These are phyloP conservation scores for Brassicogethes aeneus DNA, from an alignment of 2,888 invertebrate genomes.

Conservation along the genomic window DNA sequence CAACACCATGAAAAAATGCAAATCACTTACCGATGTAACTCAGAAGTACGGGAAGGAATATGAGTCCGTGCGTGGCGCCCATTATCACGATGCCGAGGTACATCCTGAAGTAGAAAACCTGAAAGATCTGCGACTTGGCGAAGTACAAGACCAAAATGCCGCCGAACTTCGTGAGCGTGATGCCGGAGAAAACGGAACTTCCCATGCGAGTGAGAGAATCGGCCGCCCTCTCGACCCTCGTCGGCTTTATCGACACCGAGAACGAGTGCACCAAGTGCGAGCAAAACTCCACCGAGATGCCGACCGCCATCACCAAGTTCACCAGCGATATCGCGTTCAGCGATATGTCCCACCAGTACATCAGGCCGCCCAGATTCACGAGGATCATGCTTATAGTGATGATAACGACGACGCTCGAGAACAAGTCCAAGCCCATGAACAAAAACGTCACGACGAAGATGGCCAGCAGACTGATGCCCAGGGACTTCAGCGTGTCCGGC, in stretches of 20 bases:
- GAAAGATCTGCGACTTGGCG: constrained; percentile 95
- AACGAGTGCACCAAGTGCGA: constrained; percentile 94
- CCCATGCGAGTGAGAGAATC: constrained; percentile 87
- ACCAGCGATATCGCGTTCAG: constrained; percentile 96
- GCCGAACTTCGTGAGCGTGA: constrained; percentile 95
- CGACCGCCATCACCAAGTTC: constrained; percentile 95
- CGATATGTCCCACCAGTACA: constrained; percentile 95
- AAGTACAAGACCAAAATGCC: constrained; percentile 95
- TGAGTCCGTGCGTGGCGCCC: constrained; percentile 94
- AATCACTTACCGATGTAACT: constrained; percentile 94
- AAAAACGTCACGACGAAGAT: constrained; percentile 91
- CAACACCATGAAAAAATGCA: too few species aligned
- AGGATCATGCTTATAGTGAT: constrained; percentile 92
- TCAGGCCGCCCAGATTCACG: constrained; percentile 84
- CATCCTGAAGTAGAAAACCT: constrained; percentile 41
- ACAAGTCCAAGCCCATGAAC: constrained; percentile 88
- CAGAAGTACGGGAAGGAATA: constrained; percentile 94
- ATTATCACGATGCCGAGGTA: constrained; percentile 95
- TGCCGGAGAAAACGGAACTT: constrained; percentile 92
- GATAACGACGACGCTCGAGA: constrained; percentile 80
- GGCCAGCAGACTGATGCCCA: constrained; percentile 82
- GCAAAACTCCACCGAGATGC: constrained; percentile 97
- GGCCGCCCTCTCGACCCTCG: constrained; percentile 67
- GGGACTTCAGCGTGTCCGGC: constrained; percentile 78
- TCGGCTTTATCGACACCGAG: constrained; percentile 64